Conservation (phyloP, 2,888 invertebrate genomes). For the Pomacea canaliculata region DNA sequence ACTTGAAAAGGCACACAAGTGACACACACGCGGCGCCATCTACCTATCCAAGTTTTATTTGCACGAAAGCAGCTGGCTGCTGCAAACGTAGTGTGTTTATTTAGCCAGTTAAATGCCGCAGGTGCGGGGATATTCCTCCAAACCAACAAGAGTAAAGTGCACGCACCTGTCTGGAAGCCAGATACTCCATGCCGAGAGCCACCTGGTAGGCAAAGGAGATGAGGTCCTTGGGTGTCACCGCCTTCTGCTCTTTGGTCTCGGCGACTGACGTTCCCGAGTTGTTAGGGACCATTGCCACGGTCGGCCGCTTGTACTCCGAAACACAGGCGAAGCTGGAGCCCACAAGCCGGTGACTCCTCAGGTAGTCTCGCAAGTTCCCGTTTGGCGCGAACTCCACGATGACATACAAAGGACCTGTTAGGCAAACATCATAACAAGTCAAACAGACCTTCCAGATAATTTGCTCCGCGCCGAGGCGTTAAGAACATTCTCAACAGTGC, state of each 20-base stretch:
- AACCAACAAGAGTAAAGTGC: no score
- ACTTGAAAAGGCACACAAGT: no score
- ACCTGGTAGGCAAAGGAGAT: conserved; percentile 97
- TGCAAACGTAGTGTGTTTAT: no score
- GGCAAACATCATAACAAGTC: no score
- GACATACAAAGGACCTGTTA: conserved; percentile 68
- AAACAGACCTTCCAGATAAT: no score
- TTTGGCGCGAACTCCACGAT: conserved; percentile 73
- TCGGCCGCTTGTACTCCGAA: conserved; percentile 45
- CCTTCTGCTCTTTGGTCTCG: conserved; percentile 37
- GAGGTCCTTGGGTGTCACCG: conserved; percentile 89
- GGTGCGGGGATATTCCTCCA: no score
- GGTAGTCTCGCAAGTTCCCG: conserved; percentile 94
- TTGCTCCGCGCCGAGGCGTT: no score
- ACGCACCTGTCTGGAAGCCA: conserved; percentile 89
- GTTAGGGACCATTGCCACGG: conserved; percentile 43
- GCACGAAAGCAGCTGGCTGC: no score
- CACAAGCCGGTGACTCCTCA: conserved; percentile 83
- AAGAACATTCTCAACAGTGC: no score
- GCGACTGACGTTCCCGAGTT: conserved; percentile 9
- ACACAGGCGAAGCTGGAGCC: conserved; percentile 69
- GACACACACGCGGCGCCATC: no score
- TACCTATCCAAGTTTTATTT: no score
- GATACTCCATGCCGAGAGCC: conserved; percentile 97
- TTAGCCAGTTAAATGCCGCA: no score